These are phyloP conservation scores for Chauna torquata DNA, from an alignment of 2,113 vertebrate genomes.

Conservation along the genomic window DNA sequence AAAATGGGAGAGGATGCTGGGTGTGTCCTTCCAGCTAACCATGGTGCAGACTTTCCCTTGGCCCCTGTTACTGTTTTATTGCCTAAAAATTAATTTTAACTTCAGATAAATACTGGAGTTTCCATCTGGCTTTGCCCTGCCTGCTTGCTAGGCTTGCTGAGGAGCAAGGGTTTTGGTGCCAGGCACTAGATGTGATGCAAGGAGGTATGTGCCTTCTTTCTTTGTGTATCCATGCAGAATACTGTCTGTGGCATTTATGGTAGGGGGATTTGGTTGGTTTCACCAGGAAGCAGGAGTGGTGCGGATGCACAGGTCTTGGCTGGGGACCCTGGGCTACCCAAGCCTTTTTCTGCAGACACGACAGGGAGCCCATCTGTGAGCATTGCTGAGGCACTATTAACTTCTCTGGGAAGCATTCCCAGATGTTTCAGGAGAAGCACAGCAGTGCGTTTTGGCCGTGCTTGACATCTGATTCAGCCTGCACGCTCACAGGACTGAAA, in stretches of 20 bases:
- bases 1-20: not conserved
- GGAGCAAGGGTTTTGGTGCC: not conserved
- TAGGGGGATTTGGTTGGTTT: not conserved
- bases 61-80: not conserved
- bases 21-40: not conserved
- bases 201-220: not conserved
- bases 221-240: not conserved
- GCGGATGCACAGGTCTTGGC: not conserved
- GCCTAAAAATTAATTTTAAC: not conserved
- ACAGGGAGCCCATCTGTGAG: not conserved
- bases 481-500: rapidly evolving
- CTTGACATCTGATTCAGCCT: not conserved
- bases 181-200: not conserved
- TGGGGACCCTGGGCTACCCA: not conserved
- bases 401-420: not conserved
- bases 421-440: not conserved
- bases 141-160: not conserved
- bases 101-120: not conserved
- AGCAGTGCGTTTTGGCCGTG: not conserved
- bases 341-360: not conserved
- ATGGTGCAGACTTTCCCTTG: not conserved
- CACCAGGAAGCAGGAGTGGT: not conserved
- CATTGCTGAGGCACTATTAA: not conserved
- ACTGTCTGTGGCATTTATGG: not conserved
- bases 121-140: not conserved